phyloP scores from a whole-genome alignment of 2,888 invertebrate genomes.

The Phaonia tiefii region DNA sequence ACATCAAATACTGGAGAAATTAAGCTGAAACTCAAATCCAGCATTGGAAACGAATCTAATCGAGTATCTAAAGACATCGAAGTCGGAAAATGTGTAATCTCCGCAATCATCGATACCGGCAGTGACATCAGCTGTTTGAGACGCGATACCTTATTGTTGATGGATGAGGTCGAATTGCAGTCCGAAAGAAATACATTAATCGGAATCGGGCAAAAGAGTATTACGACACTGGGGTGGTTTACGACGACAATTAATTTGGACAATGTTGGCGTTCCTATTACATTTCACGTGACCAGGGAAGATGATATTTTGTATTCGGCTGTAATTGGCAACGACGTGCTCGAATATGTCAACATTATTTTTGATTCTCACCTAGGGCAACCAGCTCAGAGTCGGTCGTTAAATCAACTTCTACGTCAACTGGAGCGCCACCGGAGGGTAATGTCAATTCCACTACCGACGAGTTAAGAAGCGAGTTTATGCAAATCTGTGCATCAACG shows the following conservation, averaged over 20 bases:
- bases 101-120: neutral
- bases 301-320: constrained; percentile 19
- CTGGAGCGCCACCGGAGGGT: neutral
- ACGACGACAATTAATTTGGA: neutral
- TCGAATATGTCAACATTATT: constrained; percentile 8
- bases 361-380: neutral
- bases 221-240: constrained; percentile 7
- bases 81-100: neutral
- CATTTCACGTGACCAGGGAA: constrained; percentile 1
- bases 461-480: neutral
- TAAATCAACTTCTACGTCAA: neutral
- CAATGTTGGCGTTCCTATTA: neutral
- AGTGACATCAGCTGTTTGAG: too few relatives aligned
- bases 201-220: constrained; percentile 6
- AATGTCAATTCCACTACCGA: neutral
- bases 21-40: neutral
- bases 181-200: neutral
- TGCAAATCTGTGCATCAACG: neutral
- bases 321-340: constrained; percentile 19
- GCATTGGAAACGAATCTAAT: too few relatives aligned
- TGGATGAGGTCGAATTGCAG: neutral
- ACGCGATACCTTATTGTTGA: neutral
- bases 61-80: constrained; percentile 12
- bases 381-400: neutral
- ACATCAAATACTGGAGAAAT: too few relatives aligned